These are phyloP conservation scores for Prionailurus bengalensis DNA, from an alignment of 2,113 vertebrate genomes.

Conservation along the genomic window DNA sequence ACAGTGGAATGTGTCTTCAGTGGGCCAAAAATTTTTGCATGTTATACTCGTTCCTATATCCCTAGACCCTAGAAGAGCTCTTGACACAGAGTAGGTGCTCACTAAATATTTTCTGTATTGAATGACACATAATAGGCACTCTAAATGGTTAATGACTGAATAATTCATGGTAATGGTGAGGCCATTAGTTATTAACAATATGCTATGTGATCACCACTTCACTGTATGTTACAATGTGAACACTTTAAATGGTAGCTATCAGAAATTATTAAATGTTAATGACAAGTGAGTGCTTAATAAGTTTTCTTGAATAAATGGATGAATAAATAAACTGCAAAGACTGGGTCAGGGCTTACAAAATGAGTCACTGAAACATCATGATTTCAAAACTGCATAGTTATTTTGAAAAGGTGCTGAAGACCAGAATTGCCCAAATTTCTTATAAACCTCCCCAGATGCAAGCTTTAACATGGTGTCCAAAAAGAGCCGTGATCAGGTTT, in stretches of 20 bases:
- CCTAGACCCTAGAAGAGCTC: neutral
- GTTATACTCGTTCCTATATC: neutral
- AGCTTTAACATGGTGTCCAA: neutral
- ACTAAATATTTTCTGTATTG: constrained; percentile 16
- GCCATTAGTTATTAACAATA: constrained; percentile 51
- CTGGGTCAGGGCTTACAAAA: constrained; percentile 2
- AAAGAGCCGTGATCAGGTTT: neutral
- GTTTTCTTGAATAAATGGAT: constrained; percentile 31
- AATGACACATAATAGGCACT: neutral
- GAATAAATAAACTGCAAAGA: constrained; percentile 52
- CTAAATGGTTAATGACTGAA: constrained; percentile 34
- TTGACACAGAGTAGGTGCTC: constrained; percentile 38
- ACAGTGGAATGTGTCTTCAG: neutral
- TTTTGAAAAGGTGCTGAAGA: neutral
- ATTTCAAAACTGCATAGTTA: constrained; percentile 1
- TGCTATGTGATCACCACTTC: neutral
- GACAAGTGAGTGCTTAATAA: constrained; percentile 25
- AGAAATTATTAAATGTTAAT: constrained; percentile 19
- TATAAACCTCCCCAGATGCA: neutral
- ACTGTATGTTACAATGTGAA: neutral
- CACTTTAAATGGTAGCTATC: constrained; percentile 3
- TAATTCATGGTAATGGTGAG: constrained; percentile 16
- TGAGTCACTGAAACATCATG: neutral
- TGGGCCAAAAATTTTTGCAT: neutral
- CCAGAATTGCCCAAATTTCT: neutral